phyloP scores from a whole-genome alignment of 1,140 invertebrate genomes.

The Mamestra configurata region DNA sequence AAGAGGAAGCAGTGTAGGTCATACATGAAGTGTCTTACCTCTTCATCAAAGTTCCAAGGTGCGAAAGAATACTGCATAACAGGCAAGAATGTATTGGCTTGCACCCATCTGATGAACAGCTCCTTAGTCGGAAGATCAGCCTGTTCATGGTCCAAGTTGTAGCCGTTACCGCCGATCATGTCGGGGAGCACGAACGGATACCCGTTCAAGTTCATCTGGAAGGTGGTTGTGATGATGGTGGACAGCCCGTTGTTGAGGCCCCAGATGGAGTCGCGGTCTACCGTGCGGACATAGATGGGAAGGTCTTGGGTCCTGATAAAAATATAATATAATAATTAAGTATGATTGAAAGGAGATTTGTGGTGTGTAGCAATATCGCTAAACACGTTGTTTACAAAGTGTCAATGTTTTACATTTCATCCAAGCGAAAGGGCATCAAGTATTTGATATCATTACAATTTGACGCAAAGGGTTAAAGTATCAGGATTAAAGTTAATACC shows the following conservation, averaged over 20 bases:
- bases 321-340: too few relatives aligned
- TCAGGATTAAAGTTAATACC: too few relatives aligned
- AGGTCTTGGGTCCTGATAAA: constrained; percentile 91
- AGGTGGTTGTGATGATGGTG: constrained; percentile 93
- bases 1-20: too few relatives aligned
- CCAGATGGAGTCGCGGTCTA: constrained; percentile 96
- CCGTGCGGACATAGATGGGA: constrained; percentile 95
- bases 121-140: constrained; percentile 91
- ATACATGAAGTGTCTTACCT: constrained; percentile 81
- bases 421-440: too few relatives aligned
- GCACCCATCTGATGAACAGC: constrained; percentile 96
- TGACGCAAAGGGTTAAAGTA: too few relatives aligned
- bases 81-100: constrained; percentile 96
- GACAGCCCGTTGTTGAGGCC: constrained; percentile 92
- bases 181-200: constrained; percentile 96
- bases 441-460: too few relatives aligned
- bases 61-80: constrained; percentile 95
- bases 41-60: constrained; percentile 95
- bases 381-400: too few relatives aligned
- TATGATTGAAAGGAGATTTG: too few relatives aligned
- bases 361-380: too few relatives aligned
- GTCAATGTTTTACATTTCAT: too few relatives aligned
- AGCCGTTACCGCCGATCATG: constrained; percentile 97
- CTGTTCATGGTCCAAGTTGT: constrained; percentile 83
- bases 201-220: constrained; percentile 95